phyloP scores from a whole-genome alignment of 2,113 vertebrate species.

The Eulemur rufifrons region DNA sequence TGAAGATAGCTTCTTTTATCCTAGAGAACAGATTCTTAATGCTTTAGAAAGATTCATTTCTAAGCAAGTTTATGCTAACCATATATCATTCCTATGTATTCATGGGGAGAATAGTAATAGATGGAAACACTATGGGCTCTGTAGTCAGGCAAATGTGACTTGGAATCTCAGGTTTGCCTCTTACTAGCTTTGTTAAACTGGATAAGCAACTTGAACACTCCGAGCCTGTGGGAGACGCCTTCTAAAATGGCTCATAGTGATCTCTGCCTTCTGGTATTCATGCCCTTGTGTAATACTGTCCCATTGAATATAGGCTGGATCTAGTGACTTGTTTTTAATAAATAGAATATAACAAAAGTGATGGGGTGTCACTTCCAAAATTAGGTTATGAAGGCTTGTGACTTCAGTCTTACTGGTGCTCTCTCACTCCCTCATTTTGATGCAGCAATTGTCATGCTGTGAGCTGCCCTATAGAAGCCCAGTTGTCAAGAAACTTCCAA shows the following conservation, averaged over 20 bases:
- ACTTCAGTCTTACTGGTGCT: conserved; percentile 13
- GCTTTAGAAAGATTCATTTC: conserved; percentile 23
- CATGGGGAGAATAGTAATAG: neutral
- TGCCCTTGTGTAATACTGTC: neutral
- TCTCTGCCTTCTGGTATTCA: conserved; percentile 22
- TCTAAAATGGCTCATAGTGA: conserved; percentile 22
- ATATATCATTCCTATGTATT: neutral
- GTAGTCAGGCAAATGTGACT: neutral
- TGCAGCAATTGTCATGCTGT: neutral
- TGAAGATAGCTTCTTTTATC: neutral
- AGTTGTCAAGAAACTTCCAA: neutral
- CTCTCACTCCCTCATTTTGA: conserved; percentile 36
- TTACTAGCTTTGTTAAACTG: conserved; percentile 38
- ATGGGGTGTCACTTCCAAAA: neutral
- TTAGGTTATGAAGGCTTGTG: conserved; percentile 12
- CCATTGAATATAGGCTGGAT: neutral
- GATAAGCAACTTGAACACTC: conserved; percentile 38
- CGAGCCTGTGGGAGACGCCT: neutral
- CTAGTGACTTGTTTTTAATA: conserved; percentile 22
- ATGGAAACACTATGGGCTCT: neutral
- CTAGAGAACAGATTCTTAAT: conserved; percentile 36
- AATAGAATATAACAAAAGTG: conserved; percentile 18
- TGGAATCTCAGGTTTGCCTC: conserved; percentile 34
- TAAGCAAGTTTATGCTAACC: conserved; percentile 13
- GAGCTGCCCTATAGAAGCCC: neutral